phyloP scores from a whole-genome alignment of 92 coral and sea anemone species.

The Virgularia gustaviana region DNA sequence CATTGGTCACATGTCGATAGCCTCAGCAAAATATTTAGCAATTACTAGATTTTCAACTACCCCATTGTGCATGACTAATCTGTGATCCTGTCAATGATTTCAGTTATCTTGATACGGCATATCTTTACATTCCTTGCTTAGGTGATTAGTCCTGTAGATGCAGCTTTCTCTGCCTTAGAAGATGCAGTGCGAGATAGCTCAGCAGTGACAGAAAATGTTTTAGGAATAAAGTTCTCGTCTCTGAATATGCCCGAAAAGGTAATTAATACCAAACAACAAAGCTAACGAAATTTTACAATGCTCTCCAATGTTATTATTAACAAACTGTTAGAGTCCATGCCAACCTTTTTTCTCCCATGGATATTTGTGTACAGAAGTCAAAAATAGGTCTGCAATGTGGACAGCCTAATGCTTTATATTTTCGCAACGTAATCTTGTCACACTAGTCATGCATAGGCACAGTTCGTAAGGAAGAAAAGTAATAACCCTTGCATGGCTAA shows the following conservation, averaged over 20 bases:
- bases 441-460: too few relatives aligned
- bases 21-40: too few relatives aligned
- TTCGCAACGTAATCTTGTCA: too few relatives aligned
- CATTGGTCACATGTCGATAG: too few relatives aligned
- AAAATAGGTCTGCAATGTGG: background rate
- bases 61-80: background rate
- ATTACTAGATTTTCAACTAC: background rate
- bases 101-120: background rate
- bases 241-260: conserved; percentile 62
- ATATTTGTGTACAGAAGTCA: background rate
- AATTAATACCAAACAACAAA: background rate
- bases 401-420: background rate
- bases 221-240: conserved; percentile 80
- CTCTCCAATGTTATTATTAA: too few relatives aligned
- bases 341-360: background rate
- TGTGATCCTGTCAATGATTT: background rate
- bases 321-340: too few relatives aligned
- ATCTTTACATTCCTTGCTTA: background rate
- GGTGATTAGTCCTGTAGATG: conserved; percentile 57
- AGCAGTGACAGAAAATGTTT: conserved; percentile 86
- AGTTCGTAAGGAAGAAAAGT: too few relatives aligned
- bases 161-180: conserved; percentile 76
- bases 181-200: conserved; percentile 71
- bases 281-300: too few relatives aligned
- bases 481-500: too few relatives aligned